Percentiles rank a stretch among this genome's conserved stretches.
Evolutionary conservation across 2,888 invertebrate genomes (phyloP).

Genomic region (Tiliacea citrago): DNA sequence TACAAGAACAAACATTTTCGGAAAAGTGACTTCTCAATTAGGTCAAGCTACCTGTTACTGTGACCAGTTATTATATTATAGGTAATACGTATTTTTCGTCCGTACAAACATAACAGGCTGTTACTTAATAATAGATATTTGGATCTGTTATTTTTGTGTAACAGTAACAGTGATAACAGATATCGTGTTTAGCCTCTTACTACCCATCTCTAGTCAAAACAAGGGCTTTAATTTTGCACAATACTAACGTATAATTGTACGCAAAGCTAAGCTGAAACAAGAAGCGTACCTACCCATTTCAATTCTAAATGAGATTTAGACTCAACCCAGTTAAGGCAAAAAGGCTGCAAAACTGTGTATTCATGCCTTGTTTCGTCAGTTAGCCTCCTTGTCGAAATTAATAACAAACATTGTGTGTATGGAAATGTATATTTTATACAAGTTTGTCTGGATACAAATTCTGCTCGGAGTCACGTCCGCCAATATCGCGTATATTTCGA

Average conservation of each 20-base stretch:
- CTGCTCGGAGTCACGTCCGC: slow-evolving; percentile 39
- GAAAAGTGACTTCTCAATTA: no score
- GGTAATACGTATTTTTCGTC: no score
- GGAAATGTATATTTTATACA: slow-evolving; percentile 28
- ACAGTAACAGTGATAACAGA: no score
- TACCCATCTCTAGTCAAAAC: slow-evolving; percentile 20
- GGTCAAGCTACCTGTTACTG: no score
- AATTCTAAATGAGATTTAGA: slow-evolving; percentile 61
- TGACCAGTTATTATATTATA: no score
- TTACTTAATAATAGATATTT: no score
- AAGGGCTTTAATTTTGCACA: slow-evolving; percentile 44
- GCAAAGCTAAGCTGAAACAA: slow-evolving; percentile 16
- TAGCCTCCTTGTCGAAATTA: slow-evolving; percentile 56
- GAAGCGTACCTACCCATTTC: slow-evolving; percentile 40
- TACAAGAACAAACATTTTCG: no score
- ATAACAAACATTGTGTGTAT: slow-evolving; percentile 51
- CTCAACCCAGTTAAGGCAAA: slow-evolving; percentile 44
- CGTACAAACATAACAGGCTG: no score
- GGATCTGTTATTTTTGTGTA: no score
- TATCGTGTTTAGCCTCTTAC: no score
- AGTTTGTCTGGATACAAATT: slow-evolving; percentile 17
- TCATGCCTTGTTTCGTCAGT: slow-evolving; percentile 38
- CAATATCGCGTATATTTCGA: slow-evolving; percentile 25
- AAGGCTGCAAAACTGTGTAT: slow-evolving; percentile 35
- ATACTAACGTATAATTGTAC: slow-evolving; percentile 43